Percentiles rank a stretch among this genome's conserved stretches.
These are phyloP conservation scores for Ichneumoninae sp. DNA, from an alignment of 2,888 invertebrate species.

Conservation along the genomic window DNA sequence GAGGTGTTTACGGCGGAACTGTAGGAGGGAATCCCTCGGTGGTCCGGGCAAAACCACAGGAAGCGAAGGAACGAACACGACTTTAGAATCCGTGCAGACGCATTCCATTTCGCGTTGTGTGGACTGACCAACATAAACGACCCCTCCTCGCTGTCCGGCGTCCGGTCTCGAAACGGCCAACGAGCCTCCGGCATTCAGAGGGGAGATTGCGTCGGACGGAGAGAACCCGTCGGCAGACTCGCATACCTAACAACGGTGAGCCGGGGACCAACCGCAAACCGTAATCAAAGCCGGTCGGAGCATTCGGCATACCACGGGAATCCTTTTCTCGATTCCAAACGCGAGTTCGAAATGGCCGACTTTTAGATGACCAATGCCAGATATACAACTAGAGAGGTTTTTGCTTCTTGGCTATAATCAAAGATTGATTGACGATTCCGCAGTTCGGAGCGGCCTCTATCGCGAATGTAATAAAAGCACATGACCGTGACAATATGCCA, in stretches of 20 bases:
- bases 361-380: slow-evolving; percentile 10
- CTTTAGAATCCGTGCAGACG: slow-evolving; percentile 82
- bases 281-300: slow-evolving; percentile 72
- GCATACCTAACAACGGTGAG: slow-evolving; percentile 77
- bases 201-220: slow-evolving; percentile 80
- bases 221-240: slow-evolving; percentile 76
- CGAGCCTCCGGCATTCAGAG: slow-evolving; percentile 78
- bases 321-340: slow-evolving; percentile 44
- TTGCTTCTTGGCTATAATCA: not conserved
- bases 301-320: slow-evolving; percentile 25
- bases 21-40: slow-evolving; percentile 72
- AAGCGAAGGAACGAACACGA: slow-evolving; percentile 75
- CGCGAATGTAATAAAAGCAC: not conserved
- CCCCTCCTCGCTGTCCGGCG: slow-evolving; percentile 73
- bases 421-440: slow-evolving; percentile 13
- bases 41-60: slow-evolving; percentile 74
- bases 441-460: not conserved
- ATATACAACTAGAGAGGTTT: slow-evolving; percentile 1
- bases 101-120: slow-evolving; percentile 80
- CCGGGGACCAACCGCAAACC: slow-evolving; percentile 75
- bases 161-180: slow-evolving; percentile 71
- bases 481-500: slow-evolving; percentile 37
- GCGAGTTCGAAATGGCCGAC: slow-evolving; percentile 35
- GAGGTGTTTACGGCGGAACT: not conserved
- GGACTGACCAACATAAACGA: slow-evolving; percentile 73